Conservation (phyloP, 1,140 invertebrate genomes). For the Hesperophylax magnus region DNA sequence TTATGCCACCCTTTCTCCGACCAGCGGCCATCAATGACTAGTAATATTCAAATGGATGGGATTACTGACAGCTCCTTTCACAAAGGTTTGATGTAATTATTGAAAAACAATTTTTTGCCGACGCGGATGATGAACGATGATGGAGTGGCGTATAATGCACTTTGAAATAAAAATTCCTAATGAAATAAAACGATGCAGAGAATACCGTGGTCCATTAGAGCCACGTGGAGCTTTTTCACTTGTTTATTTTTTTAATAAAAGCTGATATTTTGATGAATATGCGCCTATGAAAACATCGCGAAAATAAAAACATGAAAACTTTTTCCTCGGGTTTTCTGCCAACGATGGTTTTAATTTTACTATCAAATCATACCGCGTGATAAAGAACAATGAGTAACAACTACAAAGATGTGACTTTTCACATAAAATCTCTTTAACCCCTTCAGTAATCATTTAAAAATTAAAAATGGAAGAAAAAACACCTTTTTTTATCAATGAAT, state of each 20-base stretch:
- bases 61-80: slow-evolving; percentile 18
- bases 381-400: no score
- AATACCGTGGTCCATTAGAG: slow-evolving; percentile 31
- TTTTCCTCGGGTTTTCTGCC: no score
- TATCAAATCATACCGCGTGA: no score
- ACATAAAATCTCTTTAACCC: no score
- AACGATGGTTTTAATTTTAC: no score
- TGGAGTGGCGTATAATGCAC: slow-evolving; percentile 53
- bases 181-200: slow-evolving; percentile 33
- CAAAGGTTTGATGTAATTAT: slow-evolving; percentile 53
- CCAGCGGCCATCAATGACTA: not conserved
- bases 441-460: no score
- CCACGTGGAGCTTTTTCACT: not conserved
- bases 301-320: no score
- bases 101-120: slow-evolving; percentile 46
- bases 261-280: not conserved
- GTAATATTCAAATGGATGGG: slow-evolving; percentile 23
- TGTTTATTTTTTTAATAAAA: not conserved
- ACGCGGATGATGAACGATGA: slow-evolving; percentile 55
- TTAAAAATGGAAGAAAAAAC: no score
- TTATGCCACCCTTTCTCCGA: not conserved
- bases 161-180: slow-evolving; percentile 43
- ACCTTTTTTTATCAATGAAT: no score
- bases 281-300: not conserved
- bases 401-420: no score